Evolutionary conservation across 2,797 vertebrate genomes (phyloP).

Genomic region (Scleropages formosus): DNA sequence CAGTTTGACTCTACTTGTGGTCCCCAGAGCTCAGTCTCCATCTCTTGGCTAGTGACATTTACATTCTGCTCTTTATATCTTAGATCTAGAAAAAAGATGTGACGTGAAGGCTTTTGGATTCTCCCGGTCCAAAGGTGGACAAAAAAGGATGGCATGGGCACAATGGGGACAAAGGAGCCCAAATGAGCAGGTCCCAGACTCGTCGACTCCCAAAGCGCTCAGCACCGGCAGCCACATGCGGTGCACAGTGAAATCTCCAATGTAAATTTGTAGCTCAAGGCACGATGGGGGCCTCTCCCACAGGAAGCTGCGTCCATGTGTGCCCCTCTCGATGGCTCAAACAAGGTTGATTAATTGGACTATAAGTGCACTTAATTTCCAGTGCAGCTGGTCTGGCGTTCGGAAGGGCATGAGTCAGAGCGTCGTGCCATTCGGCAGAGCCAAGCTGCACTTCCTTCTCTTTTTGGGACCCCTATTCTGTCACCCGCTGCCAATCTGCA

Average conservation of each 20-base stretch:
- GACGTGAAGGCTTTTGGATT: not conserved
- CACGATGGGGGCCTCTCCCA: not conserved
- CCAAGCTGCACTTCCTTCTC: slow-evolving; percentile 12
- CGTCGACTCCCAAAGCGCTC: not conserved
- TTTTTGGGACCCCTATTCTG: not conserved
- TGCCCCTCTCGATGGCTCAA: not conserved
- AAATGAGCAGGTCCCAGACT: not conserved
- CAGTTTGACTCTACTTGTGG: no score
- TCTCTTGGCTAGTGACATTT: not conserved
- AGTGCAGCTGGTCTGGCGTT: slow-evolving; percentile 22
- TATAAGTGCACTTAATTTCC: slow-evolving; percentile 21
- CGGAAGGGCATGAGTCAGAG: not conserved
- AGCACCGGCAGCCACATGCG: not conserved
- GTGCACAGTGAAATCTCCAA: not conserved
- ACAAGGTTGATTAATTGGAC: not conserved
- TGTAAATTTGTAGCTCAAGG: slow-evolving; percentile 1
- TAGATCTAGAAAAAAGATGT: not conserved
- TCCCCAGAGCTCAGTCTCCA: no score
- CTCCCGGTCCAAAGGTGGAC: not conserved
- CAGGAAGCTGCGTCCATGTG: not conserved
- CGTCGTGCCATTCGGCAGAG: not conserved
- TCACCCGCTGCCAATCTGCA: not conserved
- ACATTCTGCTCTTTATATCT: not conserved
- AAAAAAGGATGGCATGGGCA: not conserved
- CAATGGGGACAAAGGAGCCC: not conserved